These are phyloP conservation scores for Andrena hattorfiana DNA, from an alignment of 2,888 invertebrate species.

Conservation along the genomic window DNA sequence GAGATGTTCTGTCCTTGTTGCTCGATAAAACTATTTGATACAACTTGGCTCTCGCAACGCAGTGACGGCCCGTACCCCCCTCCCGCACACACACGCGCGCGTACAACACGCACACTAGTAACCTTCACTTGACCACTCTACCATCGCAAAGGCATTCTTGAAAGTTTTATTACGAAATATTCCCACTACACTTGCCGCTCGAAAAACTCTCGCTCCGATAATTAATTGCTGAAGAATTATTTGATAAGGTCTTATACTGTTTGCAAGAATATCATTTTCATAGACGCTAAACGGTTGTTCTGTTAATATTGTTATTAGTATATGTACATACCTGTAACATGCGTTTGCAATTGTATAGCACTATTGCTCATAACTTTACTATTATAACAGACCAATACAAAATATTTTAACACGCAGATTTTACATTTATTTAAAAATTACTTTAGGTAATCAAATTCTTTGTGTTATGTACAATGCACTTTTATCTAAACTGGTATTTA, in stretches of 20 bases:
- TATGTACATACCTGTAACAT: too few relatives aligned
- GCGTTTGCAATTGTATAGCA: too few relatives aligned
- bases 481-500: too few relatives aligned
- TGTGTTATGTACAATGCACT: too few relatives aligned
- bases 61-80: not conserved
- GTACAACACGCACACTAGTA: not conserved
- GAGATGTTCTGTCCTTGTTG: slow-evolving; percentile 1
- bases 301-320: not conserved
- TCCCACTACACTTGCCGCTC: not conserved
- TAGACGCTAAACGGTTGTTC: not conserved
- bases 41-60: not conserved
- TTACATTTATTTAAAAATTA: too few relatives aligned
- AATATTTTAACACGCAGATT: too few relatives aligned
- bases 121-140: slow-evolving; percentile 2
- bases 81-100: not conserved
- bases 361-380: too few relatives aligned
- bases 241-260: not conserved
- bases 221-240: not conserved
- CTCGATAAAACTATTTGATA: slow-evolving; percentile 1
- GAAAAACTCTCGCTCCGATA: slow-evolving; percentile 4
- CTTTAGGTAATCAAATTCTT: too few relatives aligned
- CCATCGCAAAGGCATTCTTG: slow-evolving; percentile 5
- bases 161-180: slow-evolving; percentile 4
- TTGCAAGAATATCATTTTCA: not conserved
- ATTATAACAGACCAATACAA: too few relatives aligned